phyloP scores from a whole-genome alignment of 1,140 invertebrate genomes.

The Rhynchophorus ferrugineus region DNA sequence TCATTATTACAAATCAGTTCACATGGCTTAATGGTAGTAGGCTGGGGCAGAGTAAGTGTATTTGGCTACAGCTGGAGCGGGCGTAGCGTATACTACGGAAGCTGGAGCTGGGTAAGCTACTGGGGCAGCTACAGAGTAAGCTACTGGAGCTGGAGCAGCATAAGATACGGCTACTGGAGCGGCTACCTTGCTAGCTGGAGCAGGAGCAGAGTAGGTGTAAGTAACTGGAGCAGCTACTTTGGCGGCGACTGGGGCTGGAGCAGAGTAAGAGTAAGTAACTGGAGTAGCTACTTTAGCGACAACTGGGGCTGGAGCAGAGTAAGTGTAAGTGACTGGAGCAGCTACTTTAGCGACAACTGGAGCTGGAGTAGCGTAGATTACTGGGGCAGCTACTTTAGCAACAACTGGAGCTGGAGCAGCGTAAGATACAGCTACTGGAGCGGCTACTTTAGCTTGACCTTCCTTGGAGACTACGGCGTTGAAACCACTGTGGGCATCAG shows the following conservation, averaged over 20 bases:
- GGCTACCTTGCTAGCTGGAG: slow-evolving; percentile 3
- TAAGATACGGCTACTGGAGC: too few species aligned
- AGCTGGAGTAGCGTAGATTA: slow-evolving; percentile 17
- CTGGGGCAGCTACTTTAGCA: slow-evolving; percentile 16
- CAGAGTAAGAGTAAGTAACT: slow-evolving; percentile 28
- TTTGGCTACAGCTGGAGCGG: slow-evolving; percentile 8
- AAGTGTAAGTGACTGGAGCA: slow-evolving; percentile 18
- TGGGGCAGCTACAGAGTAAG: slow-evolving; percentile 4
- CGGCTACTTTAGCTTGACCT: slow-evolving; percentile 37
- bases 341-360: slow-evolving; percentile 10
- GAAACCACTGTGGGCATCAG: slow-evolving; percentile 48
- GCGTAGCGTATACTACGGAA: slow-evolving; percentile 1
- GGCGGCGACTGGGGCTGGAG: slow-evolving; percentile 25
- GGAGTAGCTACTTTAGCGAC: slow-evolving; percentile 36
- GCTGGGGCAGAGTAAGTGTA: slow-evolving; percentile 1
- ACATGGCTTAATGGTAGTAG: slow-evolving; percentile 3
- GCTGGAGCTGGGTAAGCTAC: background rate
- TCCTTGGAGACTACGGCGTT: slow-evolving; percentile 43
- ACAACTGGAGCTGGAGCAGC: too few species aligned
- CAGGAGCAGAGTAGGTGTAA: slow-evolving; percentile 6
- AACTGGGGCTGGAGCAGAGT: slow-evolving; percentile 26
- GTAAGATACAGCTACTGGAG: too few species aligned
- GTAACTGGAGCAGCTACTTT: slow-evolving; percentile 5
- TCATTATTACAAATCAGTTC: slow-evolving; percentile 3
- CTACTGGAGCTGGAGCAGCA: too few species aligned